phyloP scores from a whole-genome alignment of 1,140 invertebrate species.

The Aphelenchoides fujianensis region DNA sequence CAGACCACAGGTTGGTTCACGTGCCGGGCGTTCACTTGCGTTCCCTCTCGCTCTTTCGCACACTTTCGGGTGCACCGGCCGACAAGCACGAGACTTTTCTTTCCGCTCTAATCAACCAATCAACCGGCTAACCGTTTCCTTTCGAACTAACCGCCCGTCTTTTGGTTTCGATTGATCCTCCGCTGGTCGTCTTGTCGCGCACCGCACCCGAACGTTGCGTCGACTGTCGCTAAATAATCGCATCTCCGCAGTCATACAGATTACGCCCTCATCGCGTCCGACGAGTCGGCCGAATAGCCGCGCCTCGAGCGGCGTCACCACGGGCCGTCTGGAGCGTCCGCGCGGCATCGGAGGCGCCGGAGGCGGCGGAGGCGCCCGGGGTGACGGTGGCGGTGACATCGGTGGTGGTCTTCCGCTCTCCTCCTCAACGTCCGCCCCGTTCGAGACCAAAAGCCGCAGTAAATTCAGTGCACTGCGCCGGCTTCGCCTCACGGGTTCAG shows the following conservation, averaged over 20 bases:
- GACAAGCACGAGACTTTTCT: no score
- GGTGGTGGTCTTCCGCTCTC: neutral
- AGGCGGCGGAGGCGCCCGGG: no score
- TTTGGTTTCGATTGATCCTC: no score
- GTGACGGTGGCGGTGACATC: neutral
- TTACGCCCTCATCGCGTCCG: conserved; percentile 32
- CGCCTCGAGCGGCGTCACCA: neutral
- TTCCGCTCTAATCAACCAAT: no score
- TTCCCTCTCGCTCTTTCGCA: neutral
- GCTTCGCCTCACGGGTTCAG: conserved; percentile 16
- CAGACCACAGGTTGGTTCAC: conserved; percentile 18
- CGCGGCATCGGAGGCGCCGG: no score
- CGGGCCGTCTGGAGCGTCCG: neutral
- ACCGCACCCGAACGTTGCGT: no score
- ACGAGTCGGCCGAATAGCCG: neutral
- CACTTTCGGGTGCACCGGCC: neutral
- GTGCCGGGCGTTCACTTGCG: neutral
- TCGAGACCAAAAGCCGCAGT: neutral
- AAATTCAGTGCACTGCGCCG: neutral
- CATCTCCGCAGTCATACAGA: conserved; percentile 31
- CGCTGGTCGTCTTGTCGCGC: neutral
- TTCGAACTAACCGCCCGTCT: no score
- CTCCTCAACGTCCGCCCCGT: neutral
- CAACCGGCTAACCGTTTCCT: no score
- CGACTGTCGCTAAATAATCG: no score